phyloP scores from a whole-genome alignment of 2,888 invertebrate genomes.

The Hipparchia sbordonii region DNA sequence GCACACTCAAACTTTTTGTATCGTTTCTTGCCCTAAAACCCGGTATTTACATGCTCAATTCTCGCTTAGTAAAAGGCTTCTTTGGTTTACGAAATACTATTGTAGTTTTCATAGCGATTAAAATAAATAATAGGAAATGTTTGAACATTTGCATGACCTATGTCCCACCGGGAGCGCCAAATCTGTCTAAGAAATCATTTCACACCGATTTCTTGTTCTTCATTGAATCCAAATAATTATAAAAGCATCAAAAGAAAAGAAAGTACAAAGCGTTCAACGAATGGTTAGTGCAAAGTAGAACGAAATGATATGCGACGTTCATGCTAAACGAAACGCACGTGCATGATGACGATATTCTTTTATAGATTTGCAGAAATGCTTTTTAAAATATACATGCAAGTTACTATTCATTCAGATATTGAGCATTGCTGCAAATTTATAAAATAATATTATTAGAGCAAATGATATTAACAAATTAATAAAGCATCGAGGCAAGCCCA shows the following conservation, averaged over 20 bases:
- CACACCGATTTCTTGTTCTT: constrained; percentile 75
- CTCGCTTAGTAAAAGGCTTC: constrained; percentile 31
- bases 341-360: constrained; percentile 52
- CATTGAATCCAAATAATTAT: constrained; percentile 54
- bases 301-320: constrained; percentile 58
- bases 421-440: constrained; percentile 37
- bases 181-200: constrained; percentile 60
- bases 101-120: constrained; percentile 16
- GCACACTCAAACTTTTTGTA: constrained; percentile 39
- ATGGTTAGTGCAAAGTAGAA: constrained; percentile 63
- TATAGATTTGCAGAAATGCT: constrained; percentile 40
- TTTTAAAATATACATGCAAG: constrained; percentile 2
- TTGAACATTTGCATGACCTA: constrained; percentile 59
- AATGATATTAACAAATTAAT: constrained; percentile 35
- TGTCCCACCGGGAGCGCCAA: constrained; percentile 78
- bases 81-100: constrained; percentile 16
- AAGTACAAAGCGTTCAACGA: constrained; percentile 59
- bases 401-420: neutral
- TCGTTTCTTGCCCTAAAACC: constrained; percentile 43
- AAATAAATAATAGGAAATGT: constrained; percentile 32
- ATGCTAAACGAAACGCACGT: constrained; percentile 44
- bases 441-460: constrained; percentile 31
- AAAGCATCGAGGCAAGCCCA: constrained; percentile 34
- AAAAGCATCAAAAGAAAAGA: constrained; percentile 59
- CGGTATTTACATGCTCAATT: constrained; percentile 54